phyloP scores from a whole-genome alignment of 1,140 invertebrate species.

The Megathymus violae region DNA sequence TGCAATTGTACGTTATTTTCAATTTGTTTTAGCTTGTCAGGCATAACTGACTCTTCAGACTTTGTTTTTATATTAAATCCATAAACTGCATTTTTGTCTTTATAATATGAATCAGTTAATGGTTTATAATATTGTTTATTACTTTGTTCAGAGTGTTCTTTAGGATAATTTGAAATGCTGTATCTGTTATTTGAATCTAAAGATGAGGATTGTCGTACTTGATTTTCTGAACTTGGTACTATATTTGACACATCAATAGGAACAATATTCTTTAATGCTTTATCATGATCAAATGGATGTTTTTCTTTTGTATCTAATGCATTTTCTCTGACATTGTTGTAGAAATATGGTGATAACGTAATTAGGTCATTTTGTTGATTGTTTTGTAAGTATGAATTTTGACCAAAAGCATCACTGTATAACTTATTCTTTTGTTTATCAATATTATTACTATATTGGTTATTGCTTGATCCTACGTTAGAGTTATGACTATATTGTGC shows the following conservation, averaged over 20 bases:
- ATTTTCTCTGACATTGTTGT: conserved; percentile 55
- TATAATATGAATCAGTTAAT: conserved; percentile 64
- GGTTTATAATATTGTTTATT: conserved; percentile 59
- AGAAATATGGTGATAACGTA: conserved; percentile 65
- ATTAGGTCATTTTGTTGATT: conserved; percentile 63
- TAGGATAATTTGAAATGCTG: conserved; percentile 47
- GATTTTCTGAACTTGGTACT: conserved; percentile 61
- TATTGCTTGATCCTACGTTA: conserved; percentile 37
- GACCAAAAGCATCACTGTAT: conserved; percentile 45
- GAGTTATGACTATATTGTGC: conserved; percentile 43
- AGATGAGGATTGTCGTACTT: conserved; percentile 39
- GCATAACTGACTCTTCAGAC: conserved; percentile 50
- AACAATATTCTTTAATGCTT: conserved; percentile 79
- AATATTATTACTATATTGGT: conserved; percentile 43
- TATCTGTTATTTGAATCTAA: conserved; percentile 54
- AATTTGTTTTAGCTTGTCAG: conserved; percentile 53
- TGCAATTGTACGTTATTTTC: conserved; percentile 48
- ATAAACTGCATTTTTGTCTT: conserved; percentile 71
- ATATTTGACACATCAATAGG: conserved; percentile 78
- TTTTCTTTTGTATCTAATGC: conserved; percentile 56
- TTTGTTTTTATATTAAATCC: conserved; percentile 65
- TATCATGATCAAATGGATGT: conserved; percentile 77
- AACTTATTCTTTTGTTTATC: conserved; percentile 59
- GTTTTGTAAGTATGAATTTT: conserved; percentile 50
- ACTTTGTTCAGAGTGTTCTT: conserved; percentile 62